Evolutionary conservation across 2,113 vertebrate species (phyloP), one percentile per base, ranked within the genome.

Genomic region (Boulengeromyrus knoepffleri): DNA sequence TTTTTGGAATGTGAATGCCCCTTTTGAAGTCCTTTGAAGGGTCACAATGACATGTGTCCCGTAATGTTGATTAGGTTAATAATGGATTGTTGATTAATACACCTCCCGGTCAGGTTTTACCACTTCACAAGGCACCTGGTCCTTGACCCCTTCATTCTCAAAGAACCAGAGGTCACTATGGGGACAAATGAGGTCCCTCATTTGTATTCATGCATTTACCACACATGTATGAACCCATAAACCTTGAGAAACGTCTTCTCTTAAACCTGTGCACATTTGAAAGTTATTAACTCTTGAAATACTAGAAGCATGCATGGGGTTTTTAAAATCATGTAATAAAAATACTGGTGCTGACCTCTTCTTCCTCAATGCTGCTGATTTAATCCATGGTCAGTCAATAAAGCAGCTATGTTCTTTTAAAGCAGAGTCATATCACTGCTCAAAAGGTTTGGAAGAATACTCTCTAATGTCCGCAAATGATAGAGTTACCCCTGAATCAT

Each of bases 271-370:
- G 42, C 46, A 85, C 45, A 85, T 85, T 85, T 85, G 42, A 46
- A 85, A 85, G 8, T 49, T 85, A 47, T 85, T 85, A 85, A 85
- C 24, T 45, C 39, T 85, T 46, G 42, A 85, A 85, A 85, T 49
- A 85, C 24, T 85, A 80, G 74, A 80, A 42, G 74, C 74, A 42
- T 80, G 74, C 36, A 19, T 19, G 36, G 36, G 15, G 83, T 47
- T 85, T 85, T 49, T 45, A 12, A 49, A 85, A 85, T 85, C 45
- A 85, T 85, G 46, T 49, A 24, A 85, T 47, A 85, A 85, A 85
- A 85, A 80, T 80, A 42, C 74, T 39, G 36, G 6, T 42, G 70
- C 31, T 77, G 74, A 80, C 74, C 74, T 84, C 83, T 3, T 85
- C 45, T 85, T 49, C 46, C 83, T 86, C 45, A 27, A 1, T 31